Percentiles rank a stretch among this genome's conserved stretches.
phyloP scores from a whole-genome alignment of 2,888 invertebrate genomes.

The Ceraclea dissimilis region DNA sequence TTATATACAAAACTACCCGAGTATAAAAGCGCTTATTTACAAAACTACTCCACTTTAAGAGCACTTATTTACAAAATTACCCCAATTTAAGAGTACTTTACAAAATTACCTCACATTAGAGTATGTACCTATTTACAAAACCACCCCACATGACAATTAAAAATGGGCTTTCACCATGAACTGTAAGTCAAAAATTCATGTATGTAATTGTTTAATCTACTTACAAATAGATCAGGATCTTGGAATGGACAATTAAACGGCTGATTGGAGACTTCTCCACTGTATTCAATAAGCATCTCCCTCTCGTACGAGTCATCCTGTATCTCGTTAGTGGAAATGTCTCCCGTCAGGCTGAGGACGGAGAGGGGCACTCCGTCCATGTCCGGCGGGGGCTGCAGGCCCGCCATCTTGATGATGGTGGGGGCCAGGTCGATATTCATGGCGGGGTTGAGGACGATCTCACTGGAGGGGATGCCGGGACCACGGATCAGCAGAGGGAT shows the following conservation, averaged over 20 bases:
- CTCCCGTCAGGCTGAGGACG: background rate
- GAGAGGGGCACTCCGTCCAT: conserved; percentile 60
- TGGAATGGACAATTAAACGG: conserved; percentile 54
- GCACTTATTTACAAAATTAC: too few species aligned
- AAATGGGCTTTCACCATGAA: too few species aligned
- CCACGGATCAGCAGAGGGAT: conserved; percentile 77
- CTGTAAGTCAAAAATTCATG: too few species aligned
- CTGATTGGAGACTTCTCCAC: conserved; percentile 62
- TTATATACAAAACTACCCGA: too few species aligned
- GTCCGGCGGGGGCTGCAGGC: conserved; percentile 36
- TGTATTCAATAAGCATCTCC: conserved; percentile 70
- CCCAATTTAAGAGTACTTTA: too few species aligned
- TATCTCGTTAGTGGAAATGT: background rate
- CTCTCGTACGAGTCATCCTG: conserved; percentile 35
- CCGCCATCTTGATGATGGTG: conserved; percentile 70
- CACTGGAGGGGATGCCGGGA: conserved; percentile 52
- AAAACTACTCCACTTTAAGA: too few species aligned
- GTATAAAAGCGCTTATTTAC: too few species aligned
- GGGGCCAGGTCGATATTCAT: conserved; percentile 78
- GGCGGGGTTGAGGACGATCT: conserved; percentile 48
- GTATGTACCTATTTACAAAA: too few species aligned
- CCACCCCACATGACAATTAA: too few species aligned
- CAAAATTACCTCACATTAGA: too few species aligned
- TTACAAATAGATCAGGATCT: conserved; percentile 55
- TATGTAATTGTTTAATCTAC: too few species aligned